phyloP scores from a whole-genome alignment of 2,113 vertebrate genomes.

The Cyprinus carpio region DNA sequence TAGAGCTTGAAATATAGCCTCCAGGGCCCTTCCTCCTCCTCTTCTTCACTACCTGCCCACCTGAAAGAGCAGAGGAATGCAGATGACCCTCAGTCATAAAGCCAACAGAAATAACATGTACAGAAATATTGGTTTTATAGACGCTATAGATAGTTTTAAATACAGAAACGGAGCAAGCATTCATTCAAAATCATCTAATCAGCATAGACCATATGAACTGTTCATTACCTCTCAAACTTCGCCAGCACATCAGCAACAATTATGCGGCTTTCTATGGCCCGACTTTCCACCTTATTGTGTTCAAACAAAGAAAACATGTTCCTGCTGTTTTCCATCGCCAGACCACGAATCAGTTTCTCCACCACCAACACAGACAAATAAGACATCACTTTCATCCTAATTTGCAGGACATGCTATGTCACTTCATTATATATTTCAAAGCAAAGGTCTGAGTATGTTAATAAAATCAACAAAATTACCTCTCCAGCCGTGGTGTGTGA shows the following conservation, averaged over 20 bases:
- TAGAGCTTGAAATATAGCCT: constrained; percentile 93
- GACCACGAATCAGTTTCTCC: constrained; percentile 94
- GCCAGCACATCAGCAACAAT: constrained; percentile 94
- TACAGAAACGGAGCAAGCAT: too few species aligned
- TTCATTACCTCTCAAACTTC: constrained; percentile 92
- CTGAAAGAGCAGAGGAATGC: constrained; percentile 64
- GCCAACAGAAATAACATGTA: too few species aligned
- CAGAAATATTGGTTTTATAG: too few species aligned
- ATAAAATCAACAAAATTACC: constrained; percentile 64
- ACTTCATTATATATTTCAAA: background rate
- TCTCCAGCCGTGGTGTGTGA: constrained; percentile 92
- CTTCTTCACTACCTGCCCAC: constrained; percentile 82
- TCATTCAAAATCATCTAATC: too few species aligned
- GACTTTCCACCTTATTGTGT: constrained; percentile 84
- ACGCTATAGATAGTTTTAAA: too few species aligned
- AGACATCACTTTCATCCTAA: constrained; percentile 2
- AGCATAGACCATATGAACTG: too few species aligned
- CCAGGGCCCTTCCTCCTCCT: constrained; percentile 86
- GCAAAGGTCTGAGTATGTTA: background rate
- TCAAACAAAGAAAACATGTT: constrained; percentile 98
- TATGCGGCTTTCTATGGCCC: constrained; percentile 94
- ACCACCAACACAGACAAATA: constrained; percentile 79
- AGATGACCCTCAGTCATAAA: background rate
- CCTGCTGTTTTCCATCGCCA: constrained; percentile 97
- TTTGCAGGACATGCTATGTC: background rate